These are phyloP conservation scores for Mechanitis messenoides DNA, from an alignment of 2,888 invertebrate genomes.

Conservation along the genomic window DNA sequence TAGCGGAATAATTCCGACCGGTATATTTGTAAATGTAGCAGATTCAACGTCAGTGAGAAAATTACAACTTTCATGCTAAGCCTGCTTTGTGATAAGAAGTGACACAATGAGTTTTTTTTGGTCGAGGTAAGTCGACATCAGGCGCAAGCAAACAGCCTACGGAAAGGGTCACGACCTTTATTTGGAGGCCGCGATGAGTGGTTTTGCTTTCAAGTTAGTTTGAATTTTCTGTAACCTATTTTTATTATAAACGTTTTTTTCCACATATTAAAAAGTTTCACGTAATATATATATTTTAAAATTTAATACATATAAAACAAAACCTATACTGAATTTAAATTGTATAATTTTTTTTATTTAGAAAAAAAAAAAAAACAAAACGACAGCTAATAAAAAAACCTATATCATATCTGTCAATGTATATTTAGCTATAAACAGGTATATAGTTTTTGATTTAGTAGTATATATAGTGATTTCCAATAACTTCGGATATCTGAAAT, in stretches of 20 bases:
- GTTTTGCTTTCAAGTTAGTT: slow-evolving; percentile 30
- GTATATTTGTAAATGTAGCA: slow-evolving; percentile 43
- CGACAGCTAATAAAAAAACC: too few relatives aligned
- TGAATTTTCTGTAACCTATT: slow-evolving; percentile 29
- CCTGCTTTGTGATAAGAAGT: slow-evolving; percentile 59
- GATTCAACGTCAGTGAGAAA: slow-evolving; percentile 54
- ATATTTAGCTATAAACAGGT: too few relatives aligned
- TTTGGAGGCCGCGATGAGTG: slow-evolving; percentile 44
- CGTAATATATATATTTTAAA: too few relatives aligned
- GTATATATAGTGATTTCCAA: too few relatives aligned
- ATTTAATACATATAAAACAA: too few relatives aligned
- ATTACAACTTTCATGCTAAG: slow-evolving; percentile 57
- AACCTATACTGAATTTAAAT: too few relatives aligned
- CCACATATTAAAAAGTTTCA: slow-evolving; percentile 4
- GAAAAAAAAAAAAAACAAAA: too few relatives aligned
- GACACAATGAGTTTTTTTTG: slow-evolving; percentile 70
- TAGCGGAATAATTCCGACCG: slow-evolving; percentile 20
- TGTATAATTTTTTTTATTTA: too few relatives aligned
- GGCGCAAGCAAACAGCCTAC: slow-evolving; percentile 62
- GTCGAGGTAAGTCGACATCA: slow-evolving; percentile 58
- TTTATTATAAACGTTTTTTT: slow-evolving; percentile 14
- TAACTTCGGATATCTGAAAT: too few relatives aligned
- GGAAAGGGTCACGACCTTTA: slow-evolving; percentile 68
- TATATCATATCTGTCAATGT: too few relatives aligned
- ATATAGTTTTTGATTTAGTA: too few relatives aligned